These are phyloP conservation scores for Tragelaphus imberbis DNA, from an alignment of 2,113 vertebrate genomes.

Conservation along the genomic window DNA sequence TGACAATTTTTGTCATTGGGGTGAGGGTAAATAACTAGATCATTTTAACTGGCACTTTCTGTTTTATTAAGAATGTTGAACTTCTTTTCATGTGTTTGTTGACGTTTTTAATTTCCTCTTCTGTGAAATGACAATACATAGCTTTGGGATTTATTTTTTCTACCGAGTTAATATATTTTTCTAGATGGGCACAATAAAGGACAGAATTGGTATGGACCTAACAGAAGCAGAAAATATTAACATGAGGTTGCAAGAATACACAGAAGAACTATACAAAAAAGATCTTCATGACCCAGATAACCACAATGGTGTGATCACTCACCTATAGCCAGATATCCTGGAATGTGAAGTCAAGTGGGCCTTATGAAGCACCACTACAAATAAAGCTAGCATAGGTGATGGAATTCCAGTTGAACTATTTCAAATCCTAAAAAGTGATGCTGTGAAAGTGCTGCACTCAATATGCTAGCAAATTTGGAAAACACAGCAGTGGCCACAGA, in stretches of 20 bases:
- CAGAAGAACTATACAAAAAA: not conserved
- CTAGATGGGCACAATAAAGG: not conserved
- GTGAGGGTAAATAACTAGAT: not conserved
- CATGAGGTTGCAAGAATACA: not conserved
- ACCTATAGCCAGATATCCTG: not conserved
- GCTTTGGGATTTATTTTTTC: not conserved
- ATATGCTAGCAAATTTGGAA: not conserved
- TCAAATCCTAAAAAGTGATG: not conserved
- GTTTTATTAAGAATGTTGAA: not conserved
- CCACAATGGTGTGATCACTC: rapidly evolving
- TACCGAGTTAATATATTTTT: not conserved
- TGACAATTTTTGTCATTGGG: not conserved
- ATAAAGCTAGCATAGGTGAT: not conserved
- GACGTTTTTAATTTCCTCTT: not conserved
- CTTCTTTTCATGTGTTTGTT: not conserved
- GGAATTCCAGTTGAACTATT: not conserved
- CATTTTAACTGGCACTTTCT: not conserved
- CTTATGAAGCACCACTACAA: not conserved
- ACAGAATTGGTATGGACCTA: not conserved
- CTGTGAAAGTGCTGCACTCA: not conserved
- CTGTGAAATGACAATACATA: not conserved
- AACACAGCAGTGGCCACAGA: not conserved
- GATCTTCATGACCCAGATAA: not conserved
- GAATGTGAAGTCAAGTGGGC: not conserved
- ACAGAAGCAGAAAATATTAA: not conserved